Evolutionary conservation across 2,888 invertebrate genomes (phyloP), one percentile per base, ranked within the genome.

Genomic region (Conus canariensis): DNA sequence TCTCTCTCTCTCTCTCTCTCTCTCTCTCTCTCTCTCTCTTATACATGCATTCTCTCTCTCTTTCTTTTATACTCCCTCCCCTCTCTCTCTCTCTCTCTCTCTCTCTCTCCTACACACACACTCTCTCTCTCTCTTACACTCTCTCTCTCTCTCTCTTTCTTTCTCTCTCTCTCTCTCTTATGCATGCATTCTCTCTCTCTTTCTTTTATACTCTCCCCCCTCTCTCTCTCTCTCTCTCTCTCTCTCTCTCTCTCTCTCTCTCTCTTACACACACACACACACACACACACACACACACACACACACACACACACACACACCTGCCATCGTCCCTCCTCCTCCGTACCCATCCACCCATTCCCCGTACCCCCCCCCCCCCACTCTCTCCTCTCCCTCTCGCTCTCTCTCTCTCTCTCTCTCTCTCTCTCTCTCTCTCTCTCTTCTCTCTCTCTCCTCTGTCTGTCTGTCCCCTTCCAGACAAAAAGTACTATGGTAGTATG

Each of bases 31-130:
- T 77, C 77, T 70, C 30, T 30, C 77, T 77, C 10, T 77, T 30
- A 30, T 0, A 2, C 30, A 14, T 2, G 9, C 30, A 10, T 30
- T 30, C 30, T 30, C 14, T 77, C 30, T 30, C 14, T 77, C 30
- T 25, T 12, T 12, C 16, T 30, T 10, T 30, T 77, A 7, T 74
- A 8, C 8, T 14, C 19, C 8, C 22, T 22, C 22, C 70, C 6
- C 70, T 70, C 70, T n/a, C 74, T 74, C 74, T 74, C n/a, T 74
- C n/a, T 74, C n/a, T n/a, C n/a, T 74, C n/a, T n/a, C n/a, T n/a
- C n/a, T 30, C 30, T 77, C 30, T 77, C 30, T 77, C 30, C 2
- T 30, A 30, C 30, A 30, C 30, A 30, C 2, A 2, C 30, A 30
- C n/a, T n/a, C n/a, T 30, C 30, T 30, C 30, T 30, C 30, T 30